These are phyloP conservation scores for Melipona quadrifasciata DNA, from an alignment of 1,140 invertebrate species.

Conservation along the genomic window DNA sequence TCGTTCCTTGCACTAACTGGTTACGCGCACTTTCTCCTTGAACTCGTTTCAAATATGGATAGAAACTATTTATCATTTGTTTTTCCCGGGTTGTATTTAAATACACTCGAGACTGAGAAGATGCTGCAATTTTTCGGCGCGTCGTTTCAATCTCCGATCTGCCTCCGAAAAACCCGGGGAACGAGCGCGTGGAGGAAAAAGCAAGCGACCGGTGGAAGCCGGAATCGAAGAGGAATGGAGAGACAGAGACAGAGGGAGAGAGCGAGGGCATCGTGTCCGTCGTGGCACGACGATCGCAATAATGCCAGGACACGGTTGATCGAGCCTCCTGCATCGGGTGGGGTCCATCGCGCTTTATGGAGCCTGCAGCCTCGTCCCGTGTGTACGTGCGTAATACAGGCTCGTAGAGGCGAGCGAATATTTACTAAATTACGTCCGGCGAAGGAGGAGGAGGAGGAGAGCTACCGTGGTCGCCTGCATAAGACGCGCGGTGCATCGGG, in stretches of 20 bases:
- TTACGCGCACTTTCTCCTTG: too few species aligned
- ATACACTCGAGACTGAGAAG: too few species aligned
- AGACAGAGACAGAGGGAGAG: background rate
- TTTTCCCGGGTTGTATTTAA: too few species aligned
- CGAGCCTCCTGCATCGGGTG: constrained; percentile 60
- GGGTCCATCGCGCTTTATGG: constrained; percentile 64
- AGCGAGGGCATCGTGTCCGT: constrained; percentile 53
- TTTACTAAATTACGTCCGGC: constrained; percentile 66
- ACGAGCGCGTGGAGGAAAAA: background rate
- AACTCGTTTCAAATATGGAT: too few species aligned
- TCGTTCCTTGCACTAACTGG: too few species aligned
- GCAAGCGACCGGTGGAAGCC: background rate
- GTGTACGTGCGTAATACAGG: constrained; percentile 48
- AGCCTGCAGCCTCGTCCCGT: constrained; percentile 21
- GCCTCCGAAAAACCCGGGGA: background rate
- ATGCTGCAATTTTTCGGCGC: too few species aligned
- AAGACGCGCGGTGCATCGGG: constrained; percentile 15
- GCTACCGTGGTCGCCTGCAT: constrained; percentile 34
- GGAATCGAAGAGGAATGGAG: background rate
- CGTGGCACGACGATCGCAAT: constrained; percentile 65
- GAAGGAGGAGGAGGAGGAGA: constrained; percentile 1
- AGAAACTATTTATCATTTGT: too few species aligned
- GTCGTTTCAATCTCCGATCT: background rate
- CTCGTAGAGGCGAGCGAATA: constrained; percentile 48
- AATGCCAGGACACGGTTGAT: constrained; percentile 67